These are phyloP conservation scores for Amphipoea lucens DNA, from an alignment of 2,888 invertebrate species.

Conservation along the genomic window DNA sequence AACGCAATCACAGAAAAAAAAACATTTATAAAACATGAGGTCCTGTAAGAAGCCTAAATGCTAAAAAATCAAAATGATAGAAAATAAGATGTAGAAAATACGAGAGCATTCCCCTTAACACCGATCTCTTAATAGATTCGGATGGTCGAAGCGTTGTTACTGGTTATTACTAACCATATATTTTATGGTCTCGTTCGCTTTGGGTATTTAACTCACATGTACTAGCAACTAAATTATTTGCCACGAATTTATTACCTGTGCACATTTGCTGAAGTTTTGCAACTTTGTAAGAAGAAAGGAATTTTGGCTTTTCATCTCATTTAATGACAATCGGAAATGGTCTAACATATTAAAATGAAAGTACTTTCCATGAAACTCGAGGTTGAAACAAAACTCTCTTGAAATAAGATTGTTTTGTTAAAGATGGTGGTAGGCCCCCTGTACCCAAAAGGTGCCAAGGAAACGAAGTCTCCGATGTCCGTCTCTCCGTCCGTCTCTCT, in stretches of 20 bases:
- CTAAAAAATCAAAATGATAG: too few relatives aligned
- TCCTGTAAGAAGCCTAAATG: too few relatives aligned
- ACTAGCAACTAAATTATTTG: conserved; percentile 28
- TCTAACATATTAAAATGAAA: background rate
- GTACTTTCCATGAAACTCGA: background rate
- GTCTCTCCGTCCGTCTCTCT: background rate
- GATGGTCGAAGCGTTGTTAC: conserved; percentile 32
- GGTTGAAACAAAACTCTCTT: too few relatives aligned
- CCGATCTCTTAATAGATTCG: conserved; percentile 42
- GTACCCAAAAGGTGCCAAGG: too few relatives aligned
- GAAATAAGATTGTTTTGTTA: too few relatives aligned
- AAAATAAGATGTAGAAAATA: too few relatives aligned
- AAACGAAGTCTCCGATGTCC: background rate
- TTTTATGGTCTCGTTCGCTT: conserved; percentile 43
- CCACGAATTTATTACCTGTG: conserved; percentile 36
- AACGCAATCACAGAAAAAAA: too few relatives aligned
- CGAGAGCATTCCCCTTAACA: conserved; percentile 26
- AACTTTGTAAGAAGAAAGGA: background rate
- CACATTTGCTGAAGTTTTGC: background rate
- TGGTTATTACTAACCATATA: conserved; percentile 34
- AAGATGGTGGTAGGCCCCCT: too few relatives aligned
- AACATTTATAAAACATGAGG: too few relatives aligned
- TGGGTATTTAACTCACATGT: conserved; percentile 32
- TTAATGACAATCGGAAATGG: background rate
- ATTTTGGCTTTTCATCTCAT: background rate